Base-by-base conservation (phyloP, 2,113 vertebrate species). In the Aegithalos caudatus region DNA sequence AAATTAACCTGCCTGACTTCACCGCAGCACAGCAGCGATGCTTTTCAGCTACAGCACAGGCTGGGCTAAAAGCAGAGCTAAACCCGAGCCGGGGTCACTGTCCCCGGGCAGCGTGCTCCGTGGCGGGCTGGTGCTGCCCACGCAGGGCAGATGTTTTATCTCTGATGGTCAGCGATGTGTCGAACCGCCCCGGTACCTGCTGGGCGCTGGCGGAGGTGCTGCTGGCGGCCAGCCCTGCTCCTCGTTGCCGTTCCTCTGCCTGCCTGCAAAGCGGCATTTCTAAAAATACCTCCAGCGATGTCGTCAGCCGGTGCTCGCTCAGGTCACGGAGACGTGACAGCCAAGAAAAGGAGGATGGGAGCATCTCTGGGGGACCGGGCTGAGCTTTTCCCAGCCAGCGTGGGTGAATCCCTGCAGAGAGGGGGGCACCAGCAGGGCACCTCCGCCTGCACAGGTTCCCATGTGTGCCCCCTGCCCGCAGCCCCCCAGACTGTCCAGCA, bases 211-310 rank as follows among this genome's bases (percentile, higher is more conserved):
- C 74, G 80, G 70, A 62, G 33, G 11, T 21, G 73, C 70, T 11
- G 8, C 61, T 58, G 92, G 38, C 7, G 0, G 28, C 3, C 0
- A 54, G 86, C 66, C 23, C 51, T 2, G 74, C 56, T 3, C 3
- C 19, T 44, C 5, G 13, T n/a, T 58, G 86, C 57, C 53, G 47
- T 7, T 64, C 50, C 58, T 38, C 83, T 38, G 89, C 64, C 83
- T 53, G 90, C 81, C 91, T 92, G 93, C 91, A 88, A 77, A 88
- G 67, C 27, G 0, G 65, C 14, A 7, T 45, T 77, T 65, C 95
- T 86, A 95, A 91, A 96, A 96, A 92, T 95, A 92, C 89, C 81
- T 83, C 53, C 23, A 2, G 69, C 2, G 9, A 53, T 94, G 86
- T 61, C 60, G 3, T 91, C 93, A 92, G 77, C 73, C 16, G 4